A percentile compares a stretch with the other conserved stretches of the same genome.
Conservation (phyloP, 2,113 vertebrate genomes). For the Coreoperca whiteheadi region DNA sequence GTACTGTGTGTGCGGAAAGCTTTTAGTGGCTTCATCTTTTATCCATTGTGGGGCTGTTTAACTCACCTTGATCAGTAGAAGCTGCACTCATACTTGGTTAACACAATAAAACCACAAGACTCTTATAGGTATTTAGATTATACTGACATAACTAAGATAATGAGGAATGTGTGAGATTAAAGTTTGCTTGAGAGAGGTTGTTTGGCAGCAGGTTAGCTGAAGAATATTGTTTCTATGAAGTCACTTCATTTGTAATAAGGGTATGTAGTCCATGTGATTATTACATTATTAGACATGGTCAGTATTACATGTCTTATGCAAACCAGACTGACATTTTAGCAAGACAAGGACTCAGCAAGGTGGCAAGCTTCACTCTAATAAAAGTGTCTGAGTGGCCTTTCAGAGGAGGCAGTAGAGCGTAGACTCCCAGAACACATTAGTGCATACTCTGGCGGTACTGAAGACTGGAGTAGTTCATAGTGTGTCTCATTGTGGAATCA, state of each 20-base stretch:
- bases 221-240: background rate
- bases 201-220: background rate
- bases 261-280: background rate
- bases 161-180: background rate
- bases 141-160: background rate
- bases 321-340: constrained; percentile 9
- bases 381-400: constrained; percentile 28
- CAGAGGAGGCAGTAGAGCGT: background rate
- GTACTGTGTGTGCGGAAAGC: constrained; percentile 48
- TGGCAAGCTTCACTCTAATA: background rate
- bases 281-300: background rate
- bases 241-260: background rate
- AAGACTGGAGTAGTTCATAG: constrained; percentile 25
- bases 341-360: constrained; percentile 15
- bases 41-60: constrained; percentile 28
- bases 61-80: constrained; percentile 52
- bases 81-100: constrained; percentile 29
- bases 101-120: constrained; percentile 23
- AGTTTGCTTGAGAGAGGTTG: background rate
- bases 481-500: constrained; percentile 9
- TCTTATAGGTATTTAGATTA: constrained; percentile 16
- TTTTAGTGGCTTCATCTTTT: constrained; percentile 64
- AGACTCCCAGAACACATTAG: constrained; percentile 14
- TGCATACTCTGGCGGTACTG: constrained; percentile 36
- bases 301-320: background rate